Evolutionary conservation across 2,797 vertebrate species (phyloP), one percentile per base, ranked within the genome.

Genomic region (Aphelocoma californica): DNA sequence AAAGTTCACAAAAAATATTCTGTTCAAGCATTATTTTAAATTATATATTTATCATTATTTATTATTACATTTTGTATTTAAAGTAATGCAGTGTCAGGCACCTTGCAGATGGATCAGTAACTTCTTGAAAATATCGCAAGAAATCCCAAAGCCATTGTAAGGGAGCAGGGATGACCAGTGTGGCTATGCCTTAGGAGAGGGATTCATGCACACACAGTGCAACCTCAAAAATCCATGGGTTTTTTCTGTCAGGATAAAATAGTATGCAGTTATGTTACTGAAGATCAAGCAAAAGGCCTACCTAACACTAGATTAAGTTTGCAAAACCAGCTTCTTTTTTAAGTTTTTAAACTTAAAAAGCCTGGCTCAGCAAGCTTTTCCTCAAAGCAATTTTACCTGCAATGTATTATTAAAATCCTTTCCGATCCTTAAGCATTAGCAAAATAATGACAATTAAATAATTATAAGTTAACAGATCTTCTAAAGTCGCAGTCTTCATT

Each of bases 221-320:
- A n/a, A 25, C 4, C 18, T 75, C 29, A 79, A 60, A 71, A 67
- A 51, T 10, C 0, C 4, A 23, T 2, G 3, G 2, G 0, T 6
- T 45, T 72, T 71, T 61, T 14, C 2, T n/a, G 48, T 28, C 29
- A 70, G 38, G n/a, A 40, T 66, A 90, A 75, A 79, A 45, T 2
- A 50, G 7, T 12, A 45, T 6, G 4, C 14, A 67, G 9, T 28
- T 47, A 40, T 6, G 6, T 56, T 47, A 77, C 47, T 25, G 23
- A 57, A 78, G 16, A 53, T 5, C n/a, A 78, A 42, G 10, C 24
- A 83, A 77, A 81, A 88, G 24, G 10, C 28, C 15, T 58, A 34
- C 12, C 16, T 50, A 70, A 29, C 9, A 31, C 17, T 54, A 71
- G 16, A 48, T 44, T 44, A 40, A 34, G 9, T 73, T 56, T 44